A percentile compares a stretch with the other conserved stretches of the same genome.
These are phyloP conservation scores for Caenorhabditis afra DNA, from an alignment of 2,888 invertebrate species.

Conservation along the genomic window DNA sequence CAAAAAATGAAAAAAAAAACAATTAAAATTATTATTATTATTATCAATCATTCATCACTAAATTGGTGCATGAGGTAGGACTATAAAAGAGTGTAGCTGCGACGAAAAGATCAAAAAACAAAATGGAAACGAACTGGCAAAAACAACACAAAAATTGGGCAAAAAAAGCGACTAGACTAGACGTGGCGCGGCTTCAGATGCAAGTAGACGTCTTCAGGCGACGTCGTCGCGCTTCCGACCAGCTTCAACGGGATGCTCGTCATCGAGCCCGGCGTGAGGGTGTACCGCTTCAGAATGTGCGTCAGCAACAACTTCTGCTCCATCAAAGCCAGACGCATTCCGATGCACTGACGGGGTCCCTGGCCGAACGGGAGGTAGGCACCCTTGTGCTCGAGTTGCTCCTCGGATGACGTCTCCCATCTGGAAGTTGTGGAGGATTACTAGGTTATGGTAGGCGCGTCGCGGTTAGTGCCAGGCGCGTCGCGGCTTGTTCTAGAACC, in stretches of 20 bases:
- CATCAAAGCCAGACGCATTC: constrained; percentile 75
- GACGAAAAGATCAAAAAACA: too few relatives aligned
- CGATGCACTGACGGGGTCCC: constrained; percentile 76
- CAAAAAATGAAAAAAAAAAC: too few relatives aligned
- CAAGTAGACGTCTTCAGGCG: constrained; percentile 28
- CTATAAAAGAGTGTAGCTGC: background rate
- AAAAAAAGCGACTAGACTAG: background rate
- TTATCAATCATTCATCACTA: too few relatives aligned
- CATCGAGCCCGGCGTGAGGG: background rate
- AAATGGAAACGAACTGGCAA: too few relatives aligned
- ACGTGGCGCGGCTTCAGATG: background rate
- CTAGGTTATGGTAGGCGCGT: too few relatives aligned
- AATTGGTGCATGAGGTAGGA: background rate
- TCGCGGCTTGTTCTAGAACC: too few relatives aligned
- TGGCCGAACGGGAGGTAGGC: constrained; percentile 67
- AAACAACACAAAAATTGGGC: background rate
- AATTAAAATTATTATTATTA: too few relatives aligned
- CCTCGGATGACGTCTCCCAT: constrained; percentile 8
- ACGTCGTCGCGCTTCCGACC: constrained; percentile 34
- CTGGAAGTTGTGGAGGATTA: background rate
- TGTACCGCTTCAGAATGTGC: constrained; percentile 66
- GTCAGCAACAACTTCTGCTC: constrained; percentile 74
- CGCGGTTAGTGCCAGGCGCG: too few relatives aligned
- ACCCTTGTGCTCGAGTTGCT: constrained; percentile 14
- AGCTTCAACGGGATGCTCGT: constrained; percentile 41